Conservation (phyloP, 2,888 invertebrate species). For the Ochropacha duplaris region DNA sequence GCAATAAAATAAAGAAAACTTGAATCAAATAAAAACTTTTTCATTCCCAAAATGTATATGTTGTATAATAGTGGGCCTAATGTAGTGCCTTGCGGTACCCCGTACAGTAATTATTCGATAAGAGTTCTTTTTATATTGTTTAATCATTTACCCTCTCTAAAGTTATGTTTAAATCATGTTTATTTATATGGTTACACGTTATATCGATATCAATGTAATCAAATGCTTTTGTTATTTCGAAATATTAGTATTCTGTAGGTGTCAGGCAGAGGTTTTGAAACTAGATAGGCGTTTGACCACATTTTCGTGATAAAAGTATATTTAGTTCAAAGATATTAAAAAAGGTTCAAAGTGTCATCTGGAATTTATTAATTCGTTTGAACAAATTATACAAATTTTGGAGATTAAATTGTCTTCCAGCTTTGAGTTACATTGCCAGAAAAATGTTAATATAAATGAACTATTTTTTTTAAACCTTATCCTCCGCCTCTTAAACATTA, state of each 20-base stretch:
- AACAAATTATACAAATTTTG: too few relatives aligned
- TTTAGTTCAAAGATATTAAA: too few relatives aligned
- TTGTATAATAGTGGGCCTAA: constrained; percentile 36
- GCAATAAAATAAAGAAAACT: background rate
- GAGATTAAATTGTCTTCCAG: too few relatives aligned
- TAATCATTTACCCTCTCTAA: background rate
- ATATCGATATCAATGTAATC: background rate
- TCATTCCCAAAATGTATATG: constrained; percentile 18
- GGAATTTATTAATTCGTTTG: too few relatives aligned
- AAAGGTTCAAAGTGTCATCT: too few relatives aligned
- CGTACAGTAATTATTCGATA: constrained; percentile 22
- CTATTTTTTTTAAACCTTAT: too few relatives aligned
- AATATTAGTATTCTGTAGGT: background rate
- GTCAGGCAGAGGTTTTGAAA: too few relatives aligned
- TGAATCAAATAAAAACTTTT: background rate
- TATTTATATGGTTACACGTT: background rate
- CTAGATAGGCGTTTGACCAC: too few relatives aligned
- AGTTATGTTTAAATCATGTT: background rate
- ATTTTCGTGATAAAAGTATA: too few relatives aligned
- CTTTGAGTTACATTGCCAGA: too few relatives aligned
- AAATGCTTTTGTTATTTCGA: background rate
- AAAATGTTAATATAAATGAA: too few relatives aligned
- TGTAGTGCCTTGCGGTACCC: constrained; percentile 49
- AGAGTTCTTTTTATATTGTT: background rate
- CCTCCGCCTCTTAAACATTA: too few relatives aligned